Percentiles rank a stretch among this genome's conserved stretches.
Conservation (phyloP, 1,140 invertebrate species). For the Rhagoletis zephyria region DNA sequence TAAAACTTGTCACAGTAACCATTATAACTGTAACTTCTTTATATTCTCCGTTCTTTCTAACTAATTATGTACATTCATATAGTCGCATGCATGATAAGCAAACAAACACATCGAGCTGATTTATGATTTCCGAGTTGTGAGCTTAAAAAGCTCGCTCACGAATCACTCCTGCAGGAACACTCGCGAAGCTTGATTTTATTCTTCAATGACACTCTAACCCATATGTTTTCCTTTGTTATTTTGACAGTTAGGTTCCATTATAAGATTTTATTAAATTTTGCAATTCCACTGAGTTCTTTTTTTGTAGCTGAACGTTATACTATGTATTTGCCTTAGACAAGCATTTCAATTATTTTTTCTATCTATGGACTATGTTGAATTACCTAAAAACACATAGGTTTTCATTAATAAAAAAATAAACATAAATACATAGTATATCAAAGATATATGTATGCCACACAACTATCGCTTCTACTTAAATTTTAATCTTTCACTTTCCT, state of each 20-base stretch:
- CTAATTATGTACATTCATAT: too few species aligned
- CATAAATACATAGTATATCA: background rate
- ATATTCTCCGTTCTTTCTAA: too few species aligned
- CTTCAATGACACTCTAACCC: constrained; percentile 47
- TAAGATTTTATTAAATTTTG: background rate
- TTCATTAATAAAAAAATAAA: background rate
- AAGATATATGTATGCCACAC: background rate
- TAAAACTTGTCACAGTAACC: too few species aligned
- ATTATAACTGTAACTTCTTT: too few species aligned
- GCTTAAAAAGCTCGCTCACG: too few species aligned
- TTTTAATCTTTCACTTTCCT: constrained; percentile 55
- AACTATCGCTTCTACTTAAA: constrained; percentile 52
- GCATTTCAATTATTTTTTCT: background rate
- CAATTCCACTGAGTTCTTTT: constrained; percentile 10
- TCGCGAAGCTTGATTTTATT: constrained; percentile 1
- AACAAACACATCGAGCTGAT: too few species aligned
- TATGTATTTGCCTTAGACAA: background rate
- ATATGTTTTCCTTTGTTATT: background rate
- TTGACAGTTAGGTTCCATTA: background rate
- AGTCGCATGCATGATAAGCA: too few species aligned
- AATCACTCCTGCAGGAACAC: background rate
- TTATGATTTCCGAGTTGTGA: too few species aligned
- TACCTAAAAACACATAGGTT: too few species aligned
- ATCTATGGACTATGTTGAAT: too few species aligned
- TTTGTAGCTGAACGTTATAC: background rate